A percentile compares a stretch with the other conserved stretches of the same genome.
Conservation (phyloP, 2,888 invertebrate species). For the Odontocolon sp. region DNA sequence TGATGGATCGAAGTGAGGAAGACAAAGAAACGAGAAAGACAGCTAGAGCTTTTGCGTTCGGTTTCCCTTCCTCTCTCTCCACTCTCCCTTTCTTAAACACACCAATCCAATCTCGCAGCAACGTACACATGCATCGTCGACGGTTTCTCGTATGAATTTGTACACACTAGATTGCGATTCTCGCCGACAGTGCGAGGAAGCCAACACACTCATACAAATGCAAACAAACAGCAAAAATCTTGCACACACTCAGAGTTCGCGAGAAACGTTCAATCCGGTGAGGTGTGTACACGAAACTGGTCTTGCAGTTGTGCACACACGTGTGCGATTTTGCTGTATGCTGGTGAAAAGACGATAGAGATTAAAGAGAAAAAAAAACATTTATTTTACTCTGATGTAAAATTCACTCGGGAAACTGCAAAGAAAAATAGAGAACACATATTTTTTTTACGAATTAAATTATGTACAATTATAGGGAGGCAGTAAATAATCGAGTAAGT, state of each 20-base stretch:
- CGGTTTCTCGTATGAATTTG: too few relatives aligned
- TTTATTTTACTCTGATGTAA: neutral
- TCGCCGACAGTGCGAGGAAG: too few relatives aligned
- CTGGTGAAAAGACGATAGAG: neutral
- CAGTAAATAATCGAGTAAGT: too few relatives aligned
- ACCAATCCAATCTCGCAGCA: neutral
- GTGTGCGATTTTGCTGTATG: neutral
- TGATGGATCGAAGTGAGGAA: constrained; percentile 18
- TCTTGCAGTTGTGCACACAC: constrained; percentile 33
- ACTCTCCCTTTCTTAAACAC: constrained; percentile 50
- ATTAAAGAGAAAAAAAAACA: neutral
- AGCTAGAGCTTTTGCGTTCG: constrained; percentile 28
- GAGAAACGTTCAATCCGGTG: constrained; percentile 48
- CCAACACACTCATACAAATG: too few relatives aligned
- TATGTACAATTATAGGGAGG: too few relatives aligned
- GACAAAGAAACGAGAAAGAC: constrained; percentile 47
- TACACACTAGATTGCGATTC: too few relatives aligned
- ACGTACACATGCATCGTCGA: neutral
- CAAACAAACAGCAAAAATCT: constrained; percentile 7
- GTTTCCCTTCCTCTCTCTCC: constrained; percentile 38
- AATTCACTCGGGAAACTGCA: neutral
- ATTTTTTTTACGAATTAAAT: too few relatives aligned
- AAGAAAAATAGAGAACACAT: neutral
- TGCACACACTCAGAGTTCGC: constrained; percentile 20
- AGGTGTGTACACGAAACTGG: constrained; percentile 38